Evolutionary conservation across 2,797 vertebrate genomes (phyloP), one percentile per base, ranked within the genome.

Genomic region (Takifugu ocellatus): DNA sequence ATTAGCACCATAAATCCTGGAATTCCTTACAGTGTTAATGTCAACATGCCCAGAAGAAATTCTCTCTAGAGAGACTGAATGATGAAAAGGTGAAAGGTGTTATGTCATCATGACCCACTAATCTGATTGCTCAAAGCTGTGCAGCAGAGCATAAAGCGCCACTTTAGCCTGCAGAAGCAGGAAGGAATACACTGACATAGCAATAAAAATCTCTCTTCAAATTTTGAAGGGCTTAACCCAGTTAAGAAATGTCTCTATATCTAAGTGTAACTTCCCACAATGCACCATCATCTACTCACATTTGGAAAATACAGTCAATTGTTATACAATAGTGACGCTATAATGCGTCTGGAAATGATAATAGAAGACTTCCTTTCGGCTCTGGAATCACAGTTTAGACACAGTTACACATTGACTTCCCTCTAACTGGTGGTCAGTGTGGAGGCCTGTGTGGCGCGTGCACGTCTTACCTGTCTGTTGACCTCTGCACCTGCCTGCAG

Each of bases 401-500:
- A 25, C 17, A 48, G 43, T 11, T 39, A 4, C 4, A 14, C 3
- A 14, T 14, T 39, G 2, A 12, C 4, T 14, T 39, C 12, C 36
- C 33, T 25, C 45, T 36, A 1, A 1, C 8, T 8, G 12, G 44
- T 56, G 24, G 43, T 10, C 2, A 6, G 33, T 17, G 16, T 25
- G 26, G 12, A 49, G 26, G 4, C 16, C 1, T 27, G 61, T 25
- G 33, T 25, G 21, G 16, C 24, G 51, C 33, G 47, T 61, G 12
- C 8, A 43, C 52, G 17, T 52, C 80, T 5, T 91, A 98, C 97
- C 95, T 95, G 95, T 89, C 93, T 94, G 90, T 98, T 95, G 87
- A 98, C 90, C 91, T 96, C 94, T 86, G 96, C 97, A 72, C 97
- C 97, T 42, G 91, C 93, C 91, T 96, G 95, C 70, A 99, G 93